Percentiles rank a stretch among this genome's conserved stretches.
phyloP scores from a whole-genome alignment of 2,888 invertebrate species.

The Phasia obesa region DNA sequence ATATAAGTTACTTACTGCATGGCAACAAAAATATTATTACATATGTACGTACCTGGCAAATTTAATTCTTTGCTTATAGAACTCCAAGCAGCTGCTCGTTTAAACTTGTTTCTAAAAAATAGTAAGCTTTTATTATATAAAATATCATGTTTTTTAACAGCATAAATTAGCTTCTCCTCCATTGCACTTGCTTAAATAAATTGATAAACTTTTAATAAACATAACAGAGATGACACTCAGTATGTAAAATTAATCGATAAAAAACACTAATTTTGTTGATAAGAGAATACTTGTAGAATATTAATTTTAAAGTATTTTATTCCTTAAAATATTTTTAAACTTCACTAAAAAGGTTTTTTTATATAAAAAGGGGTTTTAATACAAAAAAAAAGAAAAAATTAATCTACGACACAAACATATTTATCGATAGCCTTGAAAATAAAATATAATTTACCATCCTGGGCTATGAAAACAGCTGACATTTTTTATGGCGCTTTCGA shows the following conservation, averaged over 20 bases:
- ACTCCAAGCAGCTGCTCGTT: constrained; percentile 20
- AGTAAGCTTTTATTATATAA: constrained; percentile 2
- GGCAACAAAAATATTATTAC: not conserved
- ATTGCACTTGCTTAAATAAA: constrained; percentile 3
- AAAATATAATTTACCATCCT: not conserved
- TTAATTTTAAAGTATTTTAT: not conserved
- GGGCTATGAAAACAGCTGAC: not conserved
- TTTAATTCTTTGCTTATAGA: constrained; percentile 1
- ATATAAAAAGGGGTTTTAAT: not conserved
- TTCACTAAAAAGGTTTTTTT: not conserved
- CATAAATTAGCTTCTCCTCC: constrained; percentile 13
- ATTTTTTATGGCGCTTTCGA: too few species aligned
- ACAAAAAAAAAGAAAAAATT: not conserved
- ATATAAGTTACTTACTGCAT: not conserved
- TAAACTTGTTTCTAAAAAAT: not conserved
- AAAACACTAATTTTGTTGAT: not conserved
- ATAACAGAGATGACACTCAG: not conserved
- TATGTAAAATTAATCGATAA: not conserved
- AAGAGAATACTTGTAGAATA: not conserved
- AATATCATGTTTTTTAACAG: not conserved
- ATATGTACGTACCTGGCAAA: constrained; percentile 9
- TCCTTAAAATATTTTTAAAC: not conserved
- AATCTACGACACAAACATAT: not conserved
- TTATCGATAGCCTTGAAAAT: not conserved
- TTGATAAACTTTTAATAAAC: not conserved